Base-by-base conservation (phyloP, 2,113 vertebrate genomes). In the Microcebus ravelobensis region DNA sequence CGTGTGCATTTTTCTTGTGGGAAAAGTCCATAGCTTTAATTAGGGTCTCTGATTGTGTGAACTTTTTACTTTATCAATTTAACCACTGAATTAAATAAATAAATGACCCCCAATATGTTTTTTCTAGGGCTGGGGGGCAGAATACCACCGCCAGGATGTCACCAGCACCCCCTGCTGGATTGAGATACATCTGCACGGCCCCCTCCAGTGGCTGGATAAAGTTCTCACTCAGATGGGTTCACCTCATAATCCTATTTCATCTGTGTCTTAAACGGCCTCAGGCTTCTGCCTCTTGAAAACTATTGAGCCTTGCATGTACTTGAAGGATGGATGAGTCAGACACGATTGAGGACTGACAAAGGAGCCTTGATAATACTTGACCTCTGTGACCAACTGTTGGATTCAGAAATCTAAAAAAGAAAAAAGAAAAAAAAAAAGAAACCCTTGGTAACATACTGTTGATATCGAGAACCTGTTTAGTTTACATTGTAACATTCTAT, bases 131-230 rank as follows among this genome's bases (percentile, higher is more conserved):
- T 99, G 99, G 99, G 99, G 99, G 98, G 99, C 99, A 52, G 99
- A 99, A 71, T 99, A 99, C 98, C 99, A 99, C 97, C 99, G 99
- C 68, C 99, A 99, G 98, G 99, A 99, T 97, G 99, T 99, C 63
- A 99, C 99, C 2, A 99, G 99, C 99, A 99, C 99, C 97, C 99
- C 99, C 87, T 99, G 99, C 99, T 99, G 99, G 99, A 99, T 99
- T 95, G 99, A 99, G 99, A 99, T 99, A 94, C 99, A 99, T 88
- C 99, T 99, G 98, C 99, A 99, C 3, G 99, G 99, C 48, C 99
- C 99, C 29, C 99, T 99, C 97, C 99, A 99, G 98, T 99, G 99
- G 99, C 98, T 99, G 99, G 99, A 99, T 99, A 99, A 99, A 99
- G 99, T 99, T 97, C 99, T 99, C 83, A 99, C 99, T 97, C 99